Evolutionary conservation across 2,888 invertebrate genomes (phyloP), one percentile per base, ranked within the genome.

Genomic region (Ochropleura plecta): DNA sequence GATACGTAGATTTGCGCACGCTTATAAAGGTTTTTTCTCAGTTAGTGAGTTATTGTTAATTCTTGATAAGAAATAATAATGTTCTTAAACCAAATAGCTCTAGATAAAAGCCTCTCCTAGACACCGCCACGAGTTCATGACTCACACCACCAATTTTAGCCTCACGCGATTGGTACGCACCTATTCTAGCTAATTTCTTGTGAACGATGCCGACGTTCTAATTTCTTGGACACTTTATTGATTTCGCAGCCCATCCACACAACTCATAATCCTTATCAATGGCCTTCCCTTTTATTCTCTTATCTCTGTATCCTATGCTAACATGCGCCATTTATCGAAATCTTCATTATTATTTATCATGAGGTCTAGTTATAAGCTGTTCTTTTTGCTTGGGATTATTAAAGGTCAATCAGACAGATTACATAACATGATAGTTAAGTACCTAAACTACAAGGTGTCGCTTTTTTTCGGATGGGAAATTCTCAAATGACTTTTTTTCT

Each of bases 311-410:
- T 80, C 81, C 77, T 77, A 73, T 73, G 46, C 73, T 73, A 77
- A 80, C 46, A 80, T 64, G 73, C 73, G 80, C 73, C 51, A 72
- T 46, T 77, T 82, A 51, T 63, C 53, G 70, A 63, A 70, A 6
- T 67, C 60, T 62, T 78, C 18, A 59, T 53, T 82, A 66, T 51
- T 63, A 59, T 42, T 2, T 30, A 42, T 70, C 46, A 82, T 8
- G 30, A 62, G 51, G 53, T 51, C 82, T 66, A 76, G 81, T 66
- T 44, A 64, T 81, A 76, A 57, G 42, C 49, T 14, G 67, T 68
- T 59, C 49, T 82, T 78, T 82, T 57, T 69, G 49, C 53, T 82
- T 40, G 42, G 55, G 44, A 73, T 57, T 42, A 68, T 59, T 40
- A 71, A 30, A 83, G 68, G 80, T 69, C 70, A 79, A 62, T 63